Percentiles rank a stretch among this genome's conserved stretches.
These are phyloP conservation scores for Drosophila bocki DNA, from an alignment of 1,140 invertebrate genomes.

Conservation along the genomic window DNA sequence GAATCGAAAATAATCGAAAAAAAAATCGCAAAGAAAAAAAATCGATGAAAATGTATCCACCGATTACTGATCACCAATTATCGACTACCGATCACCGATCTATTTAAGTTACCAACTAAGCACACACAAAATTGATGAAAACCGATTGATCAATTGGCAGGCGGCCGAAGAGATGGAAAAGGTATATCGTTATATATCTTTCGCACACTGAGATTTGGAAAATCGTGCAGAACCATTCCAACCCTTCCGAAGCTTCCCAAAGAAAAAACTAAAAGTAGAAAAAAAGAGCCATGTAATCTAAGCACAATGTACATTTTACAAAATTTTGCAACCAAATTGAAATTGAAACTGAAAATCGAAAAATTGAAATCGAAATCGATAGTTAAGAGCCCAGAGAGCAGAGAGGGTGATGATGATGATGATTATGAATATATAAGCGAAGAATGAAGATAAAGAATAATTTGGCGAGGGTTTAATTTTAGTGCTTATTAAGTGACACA, in stretches of 20 bases:
- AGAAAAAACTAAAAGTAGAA: background rate
- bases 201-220: background rate
- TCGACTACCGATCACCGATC: constrained; percentile 16
- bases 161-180: constrained; percentile 12
- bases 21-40: constrained; percentile 1
- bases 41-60: constrained; percentile 43
- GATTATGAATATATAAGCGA: constrained; percentile 10
- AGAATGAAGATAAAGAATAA: constrained; percentile 10
- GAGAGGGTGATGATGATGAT: constrained; percentile 36
- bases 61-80: constrained; percentile 10
- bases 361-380: constrained; percentile 1
- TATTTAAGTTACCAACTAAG: constrained; percentile 68
- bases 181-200: background rate
- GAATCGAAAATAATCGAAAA: constrained; percentile 1
- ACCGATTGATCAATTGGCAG: constrained; percentile 25
- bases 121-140: constrained; percentile 37
- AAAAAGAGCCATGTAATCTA: constrained; percentile 21
- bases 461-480: constrained; percentile 71
- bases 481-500: constrained; percentile 72
- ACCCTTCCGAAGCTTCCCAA: constrained; percentile 1
- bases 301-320: constrained; percentile 53
- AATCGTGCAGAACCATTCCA: background rate
- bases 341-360: constrained; percentile 27
- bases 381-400: constrained; percentile 34
- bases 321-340: constrained; percentile 38